Evolutionary conservation across 1,140 invertebrate species (phyloP).

Genomic region (Bilobella aurantiaca): DNA sequence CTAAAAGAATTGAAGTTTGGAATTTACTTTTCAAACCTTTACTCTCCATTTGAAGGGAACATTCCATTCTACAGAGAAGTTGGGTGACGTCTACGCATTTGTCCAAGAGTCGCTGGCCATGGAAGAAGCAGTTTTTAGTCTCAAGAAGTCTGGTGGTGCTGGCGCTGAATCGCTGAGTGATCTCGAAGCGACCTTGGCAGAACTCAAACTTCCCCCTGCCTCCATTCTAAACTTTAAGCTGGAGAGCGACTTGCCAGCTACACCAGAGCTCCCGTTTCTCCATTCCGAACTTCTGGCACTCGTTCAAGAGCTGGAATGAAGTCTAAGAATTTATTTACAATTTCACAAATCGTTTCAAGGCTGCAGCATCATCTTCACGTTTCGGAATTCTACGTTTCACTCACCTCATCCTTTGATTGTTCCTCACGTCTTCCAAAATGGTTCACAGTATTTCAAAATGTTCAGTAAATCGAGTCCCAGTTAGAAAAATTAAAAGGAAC

Average conservation of each 20-base stretch:
- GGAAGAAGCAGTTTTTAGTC: constrained; percentile 52
- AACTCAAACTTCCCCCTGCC: constrained; percentile 63
- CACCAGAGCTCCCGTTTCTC: constrained; percentile 49
- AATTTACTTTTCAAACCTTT: background rate
- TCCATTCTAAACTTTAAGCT: constrained; percentile 58
- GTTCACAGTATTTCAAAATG: too few relatives aligned
- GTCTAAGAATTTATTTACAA: too few relatives aligned
- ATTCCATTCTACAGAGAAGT: constrained; percentile 66
- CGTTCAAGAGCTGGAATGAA: constrained; percentile 46
- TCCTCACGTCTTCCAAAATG: too few relatives aligned
- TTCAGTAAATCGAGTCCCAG: too few relatives aligned
- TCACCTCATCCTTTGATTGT: too few relatives aligned
- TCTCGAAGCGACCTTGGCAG: constrained; percentile 54
- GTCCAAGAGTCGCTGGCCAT: constrained; percentile 59
- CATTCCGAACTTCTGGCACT: constrained; percentile 63
- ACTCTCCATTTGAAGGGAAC: constrained; percentile 54
- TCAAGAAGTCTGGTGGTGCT: constrained; percentile 51
- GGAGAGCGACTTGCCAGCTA: constrained; percentile 44
- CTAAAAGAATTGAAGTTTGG: constrained; percentile 1
- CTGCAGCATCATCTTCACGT: too few relatives aligned
- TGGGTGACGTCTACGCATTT: constrained; percentile 57
- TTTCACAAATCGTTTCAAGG: too few relatives aligned
- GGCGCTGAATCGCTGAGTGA: constrained; percentile 48
- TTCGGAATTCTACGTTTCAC: too few relatives aligned
- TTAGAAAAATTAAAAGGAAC: too few relatives aligned